phyloP scores from a whole-genome alignment of 2,797 vertebrate species.

The Artibeus lituratus region DNA sequence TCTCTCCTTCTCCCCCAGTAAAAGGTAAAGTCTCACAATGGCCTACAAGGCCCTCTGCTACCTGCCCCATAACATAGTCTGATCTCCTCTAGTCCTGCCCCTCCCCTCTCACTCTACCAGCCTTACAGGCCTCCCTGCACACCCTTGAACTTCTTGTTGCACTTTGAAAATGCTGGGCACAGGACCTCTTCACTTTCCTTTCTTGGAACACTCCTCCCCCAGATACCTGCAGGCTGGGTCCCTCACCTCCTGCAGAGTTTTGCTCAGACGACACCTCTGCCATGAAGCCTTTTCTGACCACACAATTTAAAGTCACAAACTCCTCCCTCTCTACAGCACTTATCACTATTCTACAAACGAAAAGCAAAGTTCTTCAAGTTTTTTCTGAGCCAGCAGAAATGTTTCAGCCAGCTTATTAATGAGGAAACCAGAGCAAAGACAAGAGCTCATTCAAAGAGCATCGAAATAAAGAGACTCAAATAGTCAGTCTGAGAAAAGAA shows the following conservation, averaged over 20 bases:
- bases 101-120: neutral
- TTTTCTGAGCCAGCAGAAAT: neutral
- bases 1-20: neutral
- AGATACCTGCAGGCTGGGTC: neutral
- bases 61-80: neutral
- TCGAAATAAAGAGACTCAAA: neutral
- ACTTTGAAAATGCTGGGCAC: neutral
- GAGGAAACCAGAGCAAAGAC: neutral
- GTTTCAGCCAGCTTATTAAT: neutral
- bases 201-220: neutral
- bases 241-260: neutral
- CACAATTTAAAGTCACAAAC: neutral
- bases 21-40: neutral
- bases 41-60: neutral
- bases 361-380: neutral
- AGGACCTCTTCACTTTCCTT: neutral
- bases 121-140: neutral
- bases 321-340: neutral
- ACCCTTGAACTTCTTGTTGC: neutral
- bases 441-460: neutral
- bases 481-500: neutral
- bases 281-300: neutral
- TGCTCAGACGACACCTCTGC: too few relatives aligned
- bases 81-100: neutral
- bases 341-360: neutral